phyloP scores from a whole-genome alignment of 2,888 invertebrate genomes.

The Xestia rhomboidea region DNA sequence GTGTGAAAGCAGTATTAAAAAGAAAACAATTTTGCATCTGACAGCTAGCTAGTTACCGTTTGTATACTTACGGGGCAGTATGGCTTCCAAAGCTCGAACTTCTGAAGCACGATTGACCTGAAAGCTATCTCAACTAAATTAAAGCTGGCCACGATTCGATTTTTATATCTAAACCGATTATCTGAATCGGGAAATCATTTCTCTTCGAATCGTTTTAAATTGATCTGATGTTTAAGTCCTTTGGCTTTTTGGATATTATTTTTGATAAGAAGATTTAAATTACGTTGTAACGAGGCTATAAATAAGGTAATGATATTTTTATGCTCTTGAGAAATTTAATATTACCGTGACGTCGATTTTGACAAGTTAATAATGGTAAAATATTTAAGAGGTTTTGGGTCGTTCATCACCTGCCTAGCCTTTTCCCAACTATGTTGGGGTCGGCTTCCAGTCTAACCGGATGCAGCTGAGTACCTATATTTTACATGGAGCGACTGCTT shows the following conservation, averaged over 20 bases:
- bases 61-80: constrained; percentile 1
- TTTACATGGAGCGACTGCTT: too few species aligned
- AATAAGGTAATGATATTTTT: constrained; percentile 23
- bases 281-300: constrained; percentile 37
- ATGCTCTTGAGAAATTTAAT: constrained; percentile 34
- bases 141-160: constrained; percentile 40
- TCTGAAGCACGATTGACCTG: constrained; percentile 48
- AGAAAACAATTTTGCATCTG: not conserved
- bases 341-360: not conserved
- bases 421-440: too few species aligned
- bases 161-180: constrained; percentile 62
- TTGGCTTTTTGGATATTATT: constrained; percentile 52
- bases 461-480: too few species aligned
- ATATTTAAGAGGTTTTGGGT: not conserved
- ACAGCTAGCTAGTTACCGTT: not conserved
- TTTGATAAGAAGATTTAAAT: constrained; percentile 63
- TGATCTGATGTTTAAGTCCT: constrained; percentile 28
- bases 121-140: constrained; percentile 60
- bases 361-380: not conserved
- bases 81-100: constrained; percentile 27
- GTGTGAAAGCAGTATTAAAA: too few species aligned
- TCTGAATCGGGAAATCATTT: constrained; percentile 59
- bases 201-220: constrained; percentile 51
- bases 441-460: too few species aligned
- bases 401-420: too few species aligned